Evolutionary conservation across 2,797 vertebrate genomes (phyloP).

Genomic region (Cryptoprocta ferox): DNA sequence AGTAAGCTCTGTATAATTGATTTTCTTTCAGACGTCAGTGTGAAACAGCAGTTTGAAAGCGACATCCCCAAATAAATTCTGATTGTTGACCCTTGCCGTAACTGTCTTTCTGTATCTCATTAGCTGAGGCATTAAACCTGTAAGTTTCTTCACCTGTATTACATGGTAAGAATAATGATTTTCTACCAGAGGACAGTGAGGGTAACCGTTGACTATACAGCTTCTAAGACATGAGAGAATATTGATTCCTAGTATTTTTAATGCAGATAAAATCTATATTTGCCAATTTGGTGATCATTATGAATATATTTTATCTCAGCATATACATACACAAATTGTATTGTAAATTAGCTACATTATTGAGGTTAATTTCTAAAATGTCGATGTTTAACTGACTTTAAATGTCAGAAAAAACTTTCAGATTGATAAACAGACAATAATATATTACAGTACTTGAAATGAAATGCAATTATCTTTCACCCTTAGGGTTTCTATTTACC

Average conservation of each 20-base stretch:
- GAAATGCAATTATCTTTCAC: background rate
- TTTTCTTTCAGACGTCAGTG: slow-evolving; percentile 76
- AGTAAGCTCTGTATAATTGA: slow-evolving; percentile 75
- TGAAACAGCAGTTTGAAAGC: slow-evolving; percentile 78
- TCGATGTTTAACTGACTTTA: background rate
- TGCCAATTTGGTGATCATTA: background rate
- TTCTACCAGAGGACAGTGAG: background rate
- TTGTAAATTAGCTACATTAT: background rate
- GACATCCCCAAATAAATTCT: slow-evolving; percentile 78
- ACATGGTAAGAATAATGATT: slow-evolving; percentile 67
- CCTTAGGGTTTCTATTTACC: background rate
- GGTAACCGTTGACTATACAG: background rate
- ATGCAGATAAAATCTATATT: background rate
- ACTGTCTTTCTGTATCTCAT: slow-evolving; percentile 74
- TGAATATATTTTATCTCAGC: background rate
- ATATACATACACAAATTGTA: background rate
- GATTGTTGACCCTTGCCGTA: slow-evolving; percentile 61
- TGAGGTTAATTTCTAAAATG: background rate
- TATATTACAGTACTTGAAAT: background rate
- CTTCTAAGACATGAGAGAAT: background rate
- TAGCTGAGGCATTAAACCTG: slow-evolving; percentile 67
- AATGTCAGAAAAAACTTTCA: background rate
- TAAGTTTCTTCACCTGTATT: slow-evolving; percentile 65
- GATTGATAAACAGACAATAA: background rate
- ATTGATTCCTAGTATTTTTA: background rate